Percentiles rank a stretch among this genome's conserved stretches.
phyloP scores from a whole-genome alignment of 2,888 invertebrate species.

The Empis livida region DNA sequence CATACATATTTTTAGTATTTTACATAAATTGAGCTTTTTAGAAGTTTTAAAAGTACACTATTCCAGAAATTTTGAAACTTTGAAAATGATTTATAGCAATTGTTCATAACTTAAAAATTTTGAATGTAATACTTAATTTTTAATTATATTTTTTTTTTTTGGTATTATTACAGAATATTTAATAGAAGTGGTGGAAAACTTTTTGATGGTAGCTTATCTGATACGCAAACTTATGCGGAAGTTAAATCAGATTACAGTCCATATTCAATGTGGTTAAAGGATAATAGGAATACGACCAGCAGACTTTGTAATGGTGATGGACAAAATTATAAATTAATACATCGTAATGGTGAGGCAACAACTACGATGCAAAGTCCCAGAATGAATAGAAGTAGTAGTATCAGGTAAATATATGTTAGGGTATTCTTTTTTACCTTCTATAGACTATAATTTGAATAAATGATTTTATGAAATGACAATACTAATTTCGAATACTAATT shows the following conservation, averaged over 20 bases:
- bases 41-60: too few relatives aligned
- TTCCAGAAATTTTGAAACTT: too few relatives aligned
- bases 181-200: constrained; percentile 41
- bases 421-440: too few relatives aligned
- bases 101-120: too few relatives aligned
- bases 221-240: constrained; percentile 64
- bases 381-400: constrained; percentile 82
- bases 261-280: constrained; percentile 76
- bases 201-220: constrained; percentile 73
- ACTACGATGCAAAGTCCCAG: constrained; percentile 45
- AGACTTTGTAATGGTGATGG: constrained; percentile 83
- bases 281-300: constrained; percentile 68
- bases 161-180: constrained; percentile 31
- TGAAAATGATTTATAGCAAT: too few relatives aligned
- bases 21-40: too few relatives aligned
- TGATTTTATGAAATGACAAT: too few relatives aligned
- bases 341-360: constrained; percentile 27
- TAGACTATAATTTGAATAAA: too few relatives aligned
- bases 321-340: constrained; percentile 39
- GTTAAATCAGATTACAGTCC: constrained; percentile 67
- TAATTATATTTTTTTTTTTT: too few relatives aligned
- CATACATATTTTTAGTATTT: too few relatives aligned
- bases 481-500: too few relatives aligned
- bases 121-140: too few relatives aligned
- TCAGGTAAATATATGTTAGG: constrained; percentile 69